phyloP scores from a whole-genome alignment of 2,888 invertebrate genomes.

The Actias luna region DNA sequence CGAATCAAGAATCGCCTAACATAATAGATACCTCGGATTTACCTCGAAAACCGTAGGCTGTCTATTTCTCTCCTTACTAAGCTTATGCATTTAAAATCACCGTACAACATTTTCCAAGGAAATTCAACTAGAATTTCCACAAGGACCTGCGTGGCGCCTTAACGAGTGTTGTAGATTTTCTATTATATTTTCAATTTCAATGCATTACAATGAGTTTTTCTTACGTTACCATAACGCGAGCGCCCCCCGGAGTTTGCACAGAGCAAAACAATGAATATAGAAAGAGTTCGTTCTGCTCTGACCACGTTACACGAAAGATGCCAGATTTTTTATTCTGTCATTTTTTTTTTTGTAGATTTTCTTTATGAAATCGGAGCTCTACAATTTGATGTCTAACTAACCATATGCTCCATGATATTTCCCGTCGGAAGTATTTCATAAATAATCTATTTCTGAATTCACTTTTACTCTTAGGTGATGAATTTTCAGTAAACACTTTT shows the following conservation, averaged over 20 bases:
- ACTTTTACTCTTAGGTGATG: too few species aligned
- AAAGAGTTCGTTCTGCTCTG: constrained; percentile 29
- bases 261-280: constrained; percentile 48
- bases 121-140: background rate
- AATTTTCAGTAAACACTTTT: too few species aligned
- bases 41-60: too few species aligned
- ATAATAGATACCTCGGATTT: too few species aligned
- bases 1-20: too few species aligned
- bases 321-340: background rate
- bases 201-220: constrained; percentile 48
- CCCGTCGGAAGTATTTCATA: too few species aligned
- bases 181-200: constrained; percentile 33
- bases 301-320: background rate
- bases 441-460: too few species aligned
- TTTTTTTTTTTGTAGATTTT: too few species aligned
- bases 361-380: too few species aligned
- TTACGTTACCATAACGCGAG: constrained; percentile 42
- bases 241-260: constrained; percentile 35
- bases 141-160: background rate
- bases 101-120: background rate
- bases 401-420: too few species aligned
- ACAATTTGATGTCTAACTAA: too few species aligned
- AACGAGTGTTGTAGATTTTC: constrained; percentile 21
- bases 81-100: background rate
- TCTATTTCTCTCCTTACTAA: too few species aligned